Conservation (phyloP, 1,140 invertebrate genomes). For the Macrosteles quadrilineatus region DNA sequence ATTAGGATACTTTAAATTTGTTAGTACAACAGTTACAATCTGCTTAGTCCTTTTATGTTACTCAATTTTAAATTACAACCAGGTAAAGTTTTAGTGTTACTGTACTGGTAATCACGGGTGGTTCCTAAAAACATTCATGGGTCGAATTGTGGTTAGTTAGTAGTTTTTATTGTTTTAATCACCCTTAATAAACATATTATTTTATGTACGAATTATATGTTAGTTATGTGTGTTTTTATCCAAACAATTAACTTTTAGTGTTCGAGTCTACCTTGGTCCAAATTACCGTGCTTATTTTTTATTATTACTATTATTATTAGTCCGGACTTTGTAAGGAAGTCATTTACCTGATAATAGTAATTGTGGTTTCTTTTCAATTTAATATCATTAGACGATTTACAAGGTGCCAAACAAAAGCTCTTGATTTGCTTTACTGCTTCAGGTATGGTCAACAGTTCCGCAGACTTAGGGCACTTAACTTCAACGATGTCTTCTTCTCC, state of each 20-base stretch:
- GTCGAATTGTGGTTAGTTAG: background rate
- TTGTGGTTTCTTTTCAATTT: background rate
- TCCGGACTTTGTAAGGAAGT: too few species aligned
- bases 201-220: background rate
- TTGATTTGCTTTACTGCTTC: background rate
- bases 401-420: background rate
- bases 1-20: too few species aligned
- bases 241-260: background rate
- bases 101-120: too few species aligned
- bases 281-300: background rate
- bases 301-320: background rate
- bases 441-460: background rate
- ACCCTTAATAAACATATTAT: background rate
- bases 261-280: background rate
- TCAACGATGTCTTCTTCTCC: background rate
- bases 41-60: too few species aligned
- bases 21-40: too few species aligned
- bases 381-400: background rate
- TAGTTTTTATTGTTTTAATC: background rate
- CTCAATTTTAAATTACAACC: too few species aligned
- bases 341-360: too few species aligned
- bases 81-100: too few species aligned
- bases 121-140: background rate
- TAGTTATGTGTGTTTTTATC: background rate
- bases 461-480: slow-evolving; percentile 11